phyloP scores from a whole-genome alignment of 2,113 vertebrate genomes.

The Corythaeola cristata region DNA sequence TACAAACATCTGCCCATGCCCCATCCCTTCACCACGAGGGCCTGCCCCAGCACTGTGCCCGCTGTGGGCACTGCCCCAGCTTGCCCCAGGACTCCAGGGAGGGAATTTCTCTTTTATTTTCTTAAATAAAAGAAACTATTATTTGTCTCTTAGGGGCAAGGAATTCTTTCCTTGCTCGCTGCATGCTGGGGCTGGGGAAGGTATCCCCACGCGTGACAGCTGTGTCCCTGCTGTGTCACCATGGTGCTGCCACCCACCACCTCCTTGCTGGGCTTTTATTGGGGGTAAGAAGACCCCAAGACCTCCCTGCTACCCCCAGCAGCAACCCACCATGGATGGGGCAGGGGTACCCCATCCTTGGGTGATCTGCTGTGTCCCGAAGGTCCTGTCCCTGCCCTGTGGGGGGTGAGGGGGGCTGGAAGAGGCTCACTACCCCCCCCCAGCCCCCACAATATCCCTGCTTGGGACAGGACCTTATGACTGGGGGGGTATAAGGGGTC shows the following conservation, averaged over 20 bases:
- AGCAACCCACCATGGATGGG: background rate
- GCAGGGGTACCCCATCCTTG: background rate
- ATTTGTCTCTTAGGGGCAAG: background rate
- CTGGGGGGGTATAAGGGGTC: background rate
- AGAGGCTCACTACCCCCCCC: background rate
- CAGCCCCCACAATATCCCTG: background rate
- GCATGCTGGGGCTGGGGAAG: background rate
- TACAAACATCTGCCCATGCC: background rate
- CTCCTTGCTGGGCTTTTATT: background rate
- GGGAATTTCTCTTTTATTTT: slow-evolving; percentile 7
- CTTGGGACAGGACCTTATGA: accelerated
- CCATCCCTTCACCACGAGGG: background rate
- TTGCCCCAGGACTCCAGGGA: accelerated
- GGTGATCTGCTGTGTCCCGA: background rate
- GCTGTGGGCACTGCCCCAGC: accelerated
- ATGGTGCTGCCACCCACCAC: accelerated
- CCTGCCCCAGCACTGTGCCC: background rate
- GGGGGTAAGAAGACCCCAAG: background rate
- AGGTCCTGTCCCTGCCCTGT: background rate
- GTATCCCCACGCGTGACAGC: accelerated
- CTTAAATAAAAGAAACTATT: slow-evolving; percentile 54
- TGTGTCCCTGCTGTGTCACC: accelerated
- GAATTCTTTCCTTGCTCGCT: background rate
- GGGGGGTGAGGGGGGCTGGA: background rate
- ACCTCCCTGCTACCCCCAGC: background rate